A percentile compares a stretch with the other conserved stretches of the same genome.
These are phyloP conservation scores for Prenolepis imparis DNA, from an alignment of 2,888 invertebrate species.

Conservation along the genomic window DNA sequence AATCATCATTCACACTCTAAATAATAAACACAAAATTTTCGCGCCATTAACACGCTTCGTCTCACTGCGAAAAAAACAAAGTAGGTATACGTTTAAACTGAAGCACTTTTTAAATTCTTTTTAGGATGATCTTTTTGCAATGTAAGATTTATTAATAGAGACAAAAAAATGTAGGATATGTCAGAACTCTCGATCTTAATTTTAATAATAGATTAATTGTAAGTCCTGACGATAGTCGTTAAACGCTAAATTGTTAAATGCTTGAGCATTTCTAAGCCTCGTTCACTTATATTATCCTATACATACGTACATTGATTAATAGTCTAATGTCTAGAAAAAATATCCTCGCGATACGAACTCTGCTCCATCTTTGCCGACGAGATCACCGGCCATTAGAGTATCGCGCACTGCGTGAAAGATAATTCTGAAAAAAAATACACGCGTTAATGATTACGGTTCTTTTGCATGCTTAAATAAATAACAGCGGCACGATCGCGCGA, in stretches of 20 bases:
- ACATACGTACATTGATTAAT: not conserved
- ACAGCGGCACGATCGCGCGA: constrained; percentile 62
- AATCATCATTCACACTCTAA: constrained; percentile 32
- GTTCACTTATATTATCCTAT: not conserved
- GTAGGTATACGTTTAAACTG: not conserved
- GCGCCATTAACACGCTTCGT: not conserved
- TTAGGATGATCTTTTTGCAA: not conserved
- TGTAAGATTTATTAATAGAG: not conserved
- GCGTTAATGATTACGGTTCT: constrained; percentile 74
- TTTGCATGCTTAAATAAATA: constrained; percentile 77
- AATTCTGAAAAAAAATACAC: constrained; percentile 65
- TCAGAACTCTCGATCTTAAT: not conserved
- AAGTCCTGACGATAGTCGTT: not conserved
- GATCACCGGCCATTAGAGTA: constrained; percentile 72
- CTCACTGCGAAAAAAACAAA: not conserved
- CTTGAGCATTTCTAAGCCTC: not conserved
- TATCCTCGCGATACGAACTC: not conserved
- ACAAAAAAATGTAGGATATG: not conserved
- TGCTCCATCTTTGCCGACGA: constrained; percentile 36
- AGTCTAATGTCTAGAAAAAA: constrained; percentile 17
- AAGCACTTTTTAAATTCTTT: constrained; percentile 1
- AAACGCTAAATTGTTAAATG: not conserved
- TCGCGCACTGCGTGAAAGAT: constrained; percentile 56
- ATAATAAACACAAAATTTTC: constrained; percentile 41
- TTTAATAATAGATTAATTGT: not conserved